Evolutionary conservation across 2,113 vertebrate species (phyloP).

Genomic region (Prietella phreatophila): DNA sequence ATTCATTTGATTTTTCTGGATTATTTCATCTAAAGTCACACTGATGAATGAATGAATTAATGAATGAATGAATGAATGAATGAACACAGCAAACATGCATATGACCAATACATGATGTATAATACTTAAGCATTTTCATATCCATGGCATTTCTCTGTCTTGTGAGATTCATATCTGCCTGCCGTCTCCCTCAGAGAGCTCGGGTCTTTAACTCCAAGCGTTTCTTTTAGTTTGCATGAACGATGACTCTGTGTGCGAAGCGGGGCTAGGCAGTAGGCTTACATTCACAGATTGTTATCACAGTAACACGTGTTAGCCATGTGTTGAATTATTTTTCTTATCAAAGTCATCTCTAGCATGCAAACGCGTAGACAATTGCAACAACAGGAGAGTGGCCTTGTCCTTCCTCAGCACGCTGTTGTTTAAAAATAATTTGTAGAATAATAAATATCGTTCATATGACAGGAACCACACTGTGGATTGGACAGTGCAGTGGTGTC

Average conservation of each 20-base stretch:
- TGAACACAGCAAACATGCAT: not conserved
- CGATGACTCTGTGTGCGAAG: not conserved
- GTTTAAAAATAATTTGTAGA: not conserved
- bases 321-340: not conserved
- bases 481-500: not conserved
- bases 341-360: not conserved
- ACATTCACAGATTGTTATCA: not conserved
- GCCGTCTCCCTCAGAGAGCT: not conserved
- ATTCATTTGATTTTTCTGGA: not conserved
- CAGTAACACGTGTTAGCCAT: not conserved
- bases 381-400: not conserved
- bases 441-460: conserved; percentile 22
- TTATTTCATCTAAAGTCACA: not conserved
- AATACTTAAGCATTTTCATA: not conserved
- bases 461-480: not conserved
- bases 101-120: not conserved
- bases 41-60: not conserved
- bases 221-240: not conserved
- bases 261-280: not conserved
- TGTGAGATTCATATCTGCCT: not conserved
- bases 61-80: not conserved
- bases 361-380: not conserved
- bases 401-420: not conserved
- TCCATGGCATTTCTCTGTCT: not conserved
- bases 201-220: not conserved